A percentile compares a stretch with the other conserved stretches of the same genome.
Conservation (phyloP, 2,113 vertebrate species). For the Perca schrenkii region DNA sequence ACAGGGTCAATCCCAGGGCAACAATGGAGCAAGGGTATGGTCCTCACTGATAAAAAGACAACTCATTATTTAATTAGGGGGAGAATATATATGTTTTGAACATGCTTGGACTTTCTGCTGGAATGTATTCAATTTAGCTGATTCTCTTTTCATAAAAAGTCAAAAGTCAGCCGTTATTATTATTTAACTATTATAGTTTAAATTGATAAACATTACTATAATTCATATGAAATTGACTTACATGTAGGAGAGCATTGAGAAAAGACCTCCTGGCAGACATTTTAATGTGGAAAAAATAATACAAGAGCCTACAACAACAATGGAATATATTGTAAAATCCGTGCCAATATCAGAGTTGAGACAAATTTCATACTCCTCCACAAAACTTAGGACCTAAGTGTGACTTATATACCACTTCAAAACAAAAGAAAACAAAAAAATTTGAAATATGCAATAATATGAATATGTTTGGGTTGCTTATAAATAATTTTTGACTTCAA, state of each 20-base stretch:
- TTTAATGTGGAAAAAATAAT: background rate
- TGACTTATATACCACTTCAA: background rate
- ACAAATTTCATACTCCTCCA: background rate
- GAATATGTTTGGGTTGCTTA: background rate
- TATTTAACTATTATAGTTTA: background rate
- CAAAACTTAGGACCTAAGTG: background rate
- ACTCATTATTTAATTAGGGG: conserved; percentile 22
- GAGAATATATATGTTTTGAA: conserved; percentile 8
- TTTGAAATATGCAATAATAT: background rate
- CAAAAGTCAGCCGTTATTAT: background rate
- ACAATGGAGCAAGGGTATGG: conserved; percentile 29
- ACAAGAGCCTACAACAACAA: background rate
- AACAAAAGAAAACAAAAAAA: background rate
- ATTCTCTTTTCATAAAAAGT: background rate
- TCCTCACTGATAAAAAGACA: conserved; percentile 27
- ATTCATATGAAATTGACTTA: background rate
- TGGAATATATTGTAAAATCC: background rate
- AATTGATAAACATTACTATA: background rate
- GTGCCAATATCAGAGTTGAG: background rate
- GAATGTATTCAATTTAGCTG: background rate
- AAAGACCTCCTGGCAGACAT: background rate
- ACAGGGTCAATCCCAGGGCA: conserved; percentile 49
- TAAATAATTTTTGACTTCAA: background rate
- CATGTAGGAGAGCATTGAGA: background rate
- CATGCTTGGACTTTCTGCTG: background rate